phyloP scores from a whole-genome alignment of 2,113 vertebrate genomes.

The Herpetotheres cachinnans region DNA sequence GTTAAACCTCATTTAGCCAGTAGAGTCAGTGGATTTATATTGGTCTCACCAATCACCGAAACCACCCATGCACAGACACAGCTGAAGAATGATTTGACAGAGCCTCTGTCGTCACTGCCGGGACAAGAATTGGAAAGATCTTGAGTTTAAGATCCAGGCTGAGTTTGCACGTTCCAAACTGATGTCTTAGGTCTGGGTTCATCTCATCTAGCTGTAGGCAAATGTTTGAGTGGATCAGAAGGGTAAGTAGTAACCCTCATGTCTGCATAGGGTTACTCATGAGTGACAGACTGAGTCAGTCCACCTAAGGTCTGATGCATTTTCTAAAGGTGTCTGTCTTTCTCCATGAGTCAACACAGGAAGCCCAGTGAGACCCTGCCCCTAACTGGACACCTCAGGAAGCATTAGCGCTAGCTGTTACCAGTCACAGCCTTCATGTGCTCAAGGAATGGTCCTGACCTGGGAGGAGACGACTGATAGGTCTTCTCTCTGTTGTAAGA shows the following conservation, averaged over 20 bases:
- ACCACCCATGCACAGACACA: not conserved
- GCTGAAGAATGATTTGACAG: not conserved
- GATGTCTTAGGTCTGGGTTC: not conserved
- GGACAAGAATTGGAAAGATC: not conserved
- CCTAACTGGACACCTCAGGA: not conserved
- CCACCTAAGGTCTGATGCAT: not conserved
- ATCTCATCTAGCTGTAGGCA: not conserved
- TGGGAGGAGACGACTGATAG: not conserved
- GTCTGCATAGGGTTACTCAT: not conserved
- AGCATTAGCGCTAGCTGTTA: rapidly evolving
- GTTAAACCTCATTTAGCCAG: not conserved
- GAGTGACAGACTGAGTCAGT: not conserved
- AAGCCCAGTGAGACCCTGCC: not conserved
- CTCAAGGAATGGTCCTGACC: not conserved
- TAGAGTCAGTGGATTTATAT: not conserved
- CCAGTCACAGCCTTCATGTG: rapidly evolving
- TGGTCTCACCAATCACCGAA: not conserved
- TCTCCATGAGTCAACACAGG: not conserved
- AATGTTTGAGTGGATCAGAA: not conserved
- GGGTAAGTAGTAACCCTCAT: not conserved
- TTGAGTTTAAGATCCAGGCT: not conserved
- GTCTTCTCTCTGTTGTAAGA: not conserved
- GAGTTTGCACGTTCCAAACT: not conserved
- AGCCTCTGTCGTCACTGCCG: not conserved
- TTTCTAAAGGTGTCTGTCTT: not conserved